Evolutionary conservation across 2,113 vertebrate genomes (phyloP).

Genomic region (Ceratotherium simum): DNA sequence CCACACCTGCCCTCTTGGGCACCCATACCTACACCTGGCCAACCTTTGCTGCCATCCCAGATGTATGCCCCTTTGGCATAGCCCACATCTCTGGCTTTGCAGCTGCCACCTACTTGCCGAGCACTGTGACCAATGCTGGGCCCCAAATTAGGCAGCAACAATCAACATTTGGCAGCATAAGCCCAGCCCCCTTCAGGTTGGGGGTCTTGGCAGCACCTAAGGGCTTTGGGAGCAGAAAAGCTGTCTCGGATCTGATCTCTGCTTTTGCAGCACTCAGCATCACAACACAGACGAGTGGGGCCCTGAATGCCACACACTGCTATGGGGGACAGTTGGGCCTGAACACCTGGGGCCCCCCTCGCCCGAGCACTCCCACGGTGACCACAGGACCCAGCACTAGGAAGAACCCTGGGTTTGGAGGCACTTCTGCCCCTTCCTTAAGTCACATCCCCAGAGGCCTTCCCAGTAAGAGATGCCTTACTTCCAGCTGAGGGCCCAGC

Average conservation of each 20-base stretch:
- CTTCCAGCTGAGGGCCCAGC: not conserved
- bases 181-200: conserved; percentile 83
- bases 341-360: not conserved
- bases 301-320: not conserved
- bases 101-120: conserved; percentile 78
- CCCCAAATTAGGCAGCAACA: rapidly evolving
- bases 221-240: not conserved
- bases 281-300: conserved; percentile 25
- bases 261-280: conserved; percentile 84
- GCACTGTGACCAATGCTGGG: not conserved
- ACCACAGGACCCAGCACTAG: conserved; percentile 79
- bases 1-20: conserved; percentile 67
- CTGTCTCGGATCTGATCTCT: not conserved
- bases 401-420: conserved; percentile 88
- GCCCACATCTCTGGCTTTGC: conserved; percentile 77
- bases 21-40: conserved; percentile 64
- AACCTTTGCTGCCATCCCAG: not conserved
- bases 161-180: conserved; percentile 43
- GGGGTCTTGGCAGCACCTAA: conserved; percentile 52
- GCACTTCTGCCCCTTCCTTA: conserved; percentile 86
- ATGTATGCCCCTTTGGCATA: conserved; percentile 70
- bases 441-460: conserved; percentile 77
- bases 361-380: conserved; percentile 76
- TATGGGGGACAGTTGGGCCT: conserved; percentile 84
- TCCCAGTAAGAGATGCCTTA: not conserved